Conservation (phyloP, 2,113 vertebrate genomes). For the Oncorhynchus tshawytscha region DNA sequence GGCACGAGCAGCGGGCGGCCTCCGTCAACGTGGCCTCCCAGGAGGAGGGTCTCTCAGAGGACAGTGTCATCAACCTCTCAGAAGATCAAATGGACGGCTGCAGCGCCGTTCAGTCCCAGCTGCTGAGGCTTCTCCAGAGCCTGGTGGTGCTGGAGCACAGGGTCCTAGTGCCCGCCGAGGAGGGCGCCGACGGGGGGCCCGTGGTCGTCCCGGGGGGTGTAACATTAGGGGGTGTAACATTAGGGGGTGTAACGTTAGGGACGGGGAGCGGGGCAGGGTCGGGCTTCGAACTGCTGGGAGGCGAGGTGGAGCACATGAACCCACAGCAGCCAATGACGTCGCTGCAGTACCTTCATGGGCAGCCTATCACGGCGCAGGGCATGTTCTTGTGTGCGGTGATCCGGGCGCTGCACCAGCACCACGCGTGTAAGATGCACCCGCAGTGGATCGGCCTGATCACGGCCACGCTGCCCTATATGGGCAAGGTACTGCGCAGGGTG, state of each 20-base stretch:
- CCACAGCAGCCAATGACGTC: slow-evolving; percentile 96
- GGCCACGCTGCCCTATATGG: slow-evolving; percentile 95
- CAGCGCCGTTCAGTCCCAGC: slow-evolving; percentile 92
- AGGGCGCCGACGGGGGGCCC: slow-evolving; percentile 71
- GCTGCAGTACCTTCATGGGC: slow-evolving; percentile 92
- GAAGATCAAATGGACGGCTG: slow-evolving; percentile 94
- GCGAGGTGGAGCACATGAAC: slow-evolving; percentile 89
- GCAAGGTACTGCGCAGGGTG: slow-evolving; percentile 89
- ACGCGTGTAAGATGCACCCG: slow-evolving; percentile 96
- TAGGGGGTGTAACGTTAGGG: slow-evolving; percentile 70
- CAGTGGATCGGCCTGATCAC: slow-evolving; percentile 98
- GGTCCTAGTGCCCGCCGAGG: slow-evolving; percentile 88
- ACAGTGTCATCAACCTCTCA: slow-evolving; percentile 94
- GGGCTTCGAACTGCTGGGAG: slow-evolving; percentile 85
- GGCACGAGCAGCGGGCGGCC: slow-evolving; percentile 85
- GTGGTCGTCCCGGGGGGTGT: slow-evolving; percentile 57
- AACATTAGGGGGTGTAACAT: slow-evolving; percentile 66
- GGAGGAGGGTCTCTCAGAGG: slow-evolving; percentile 95
- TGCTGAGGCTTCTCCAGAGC: slow-evolving; percentile 89
- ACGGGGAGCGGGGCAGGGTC: slow-evolving; percentile 67
- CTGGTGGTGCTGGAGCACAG: slow-evolving; percentile 91
- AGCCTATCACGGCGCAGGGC: slow-evolving; percentile 95
- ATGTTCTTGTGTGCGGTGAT: slow-evolving; percentile 98
- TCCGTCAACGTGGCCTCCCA: slow-evolving; percentile 78
- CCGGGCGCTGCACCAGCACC: slow-evolving; percentile 92